Evolutionary conservation across 2,888 invertebrate genomes (phyloP).

Genomic region (Hipparchia semele): DNA sequence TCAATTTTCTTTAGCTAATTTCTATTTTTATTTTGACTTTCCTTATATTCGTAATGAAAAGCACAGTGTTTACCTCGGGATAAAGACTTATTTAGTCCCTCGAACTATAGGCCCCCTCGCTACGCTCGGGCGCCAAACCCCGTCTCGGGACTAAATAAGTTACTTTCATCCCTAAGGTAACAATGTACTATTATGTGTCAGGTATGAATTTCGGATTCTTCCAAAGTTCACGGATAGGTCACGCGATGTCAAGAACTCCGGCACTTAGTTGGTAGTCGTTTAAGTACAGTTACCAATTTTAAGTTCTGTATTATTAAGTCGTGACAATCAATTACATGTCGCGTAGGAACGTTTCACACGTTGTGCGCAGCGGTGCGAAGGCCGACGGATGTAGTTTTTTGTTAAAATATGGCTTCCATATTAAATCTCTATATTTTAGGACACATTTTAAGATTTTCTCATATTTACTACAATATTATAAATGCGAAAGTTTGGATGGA

Average conservation of each 20-base stretch:
- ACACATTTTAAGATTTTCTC: not conserved
- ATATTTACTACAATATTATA: not conserved
- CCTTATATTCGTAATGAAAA: too few species aligned
- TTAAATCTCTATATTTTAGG: not conserved
- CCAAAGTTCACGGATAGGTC: slow-evolving; percentile 17
- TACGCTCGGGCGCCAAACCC: too few species aligned
- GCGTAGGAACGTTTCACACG: slow-evolving; percentile 49
- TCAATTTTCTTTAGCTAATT: too few species aligned
- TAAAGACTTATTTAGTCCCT: too few species aligned
- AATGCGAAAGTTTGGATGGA: too few species aligned
- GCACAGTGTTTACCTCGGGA: too few species aligned
- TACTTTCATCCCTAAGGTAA: too few species aligned
- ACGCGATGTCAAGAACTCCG: slow-evolving; percentile 27
- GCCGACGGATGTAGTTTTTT: slow-evolving; percentile 66
- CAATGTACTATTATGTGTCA: not conserved
- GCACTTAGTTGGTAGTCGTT: not conserved
- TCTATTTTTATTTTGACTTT: too few species aligned
- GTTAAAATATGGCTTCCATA: slow-evolving; percentile 43
- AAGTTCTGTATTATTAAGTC: slow-evolving; percentile 34
- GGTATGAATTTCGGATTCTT: not conserved
- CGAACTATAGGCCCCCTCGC: too few species aligned
- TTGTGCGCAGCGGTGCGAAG: slow-evolving; percentile 54
- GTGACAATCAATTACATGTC: slow-evolving; percentile 42
- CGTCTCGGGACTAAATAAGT: too few species aligned
- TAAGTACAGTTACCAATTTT: slow-evolving; percentile 31